Evolutionary conservation across 2,888 invertebrate genomes (phyloP).

Genomic region (Netelia melanura): DNA sequence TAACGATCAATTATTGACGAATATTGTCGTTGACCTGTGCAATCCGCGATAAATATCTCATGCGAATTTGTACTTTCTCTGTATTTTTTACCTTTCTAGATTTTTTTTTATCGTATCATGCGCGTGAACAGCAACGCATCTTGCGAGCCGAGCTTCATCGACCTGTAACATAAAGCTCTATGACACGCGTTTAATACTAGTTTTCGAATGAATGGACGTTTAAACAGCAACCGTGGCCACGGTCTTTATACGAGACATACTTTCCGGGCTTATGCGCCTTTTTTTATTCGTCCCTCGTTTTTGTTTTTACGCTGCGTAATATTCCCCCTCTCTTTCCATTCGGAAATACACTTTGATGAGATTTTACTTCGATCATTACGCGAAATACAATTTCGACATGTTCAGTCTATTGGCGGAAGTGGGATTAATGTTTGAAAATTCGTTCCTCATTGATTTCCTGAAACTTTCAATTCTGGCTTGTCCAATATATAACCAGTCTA

Average conservation of each 20-base stretch:
- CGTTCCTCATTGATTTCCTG: no score
- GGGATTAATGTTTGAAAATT: no score
- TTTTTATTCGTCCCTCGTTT: no score
- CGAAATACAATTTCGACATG: no score
- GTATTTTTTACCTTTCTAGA: conserved; percentile 22
- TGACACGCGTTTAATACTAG: conserved; percentile 57
- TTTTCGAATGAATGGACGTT: conserved; percentile 36
- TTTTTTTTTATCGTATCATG: conserved; percentile 14
- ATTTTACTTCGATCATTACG: no score
- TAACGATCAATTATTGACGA: conserved; percentile 39
- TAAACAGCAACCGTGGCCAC: neutral
- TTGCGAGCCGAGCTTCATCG: conserved; percentile 18
- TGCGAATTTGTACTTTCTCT: conserved; percentile 8
- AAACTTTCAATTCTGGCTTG: no score
- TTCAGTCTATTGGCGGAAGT: no score
- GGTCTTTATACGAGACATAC: neutral
- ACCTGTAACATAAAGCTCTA: conserved; percentile 48
- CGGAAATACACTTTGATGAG: no score
- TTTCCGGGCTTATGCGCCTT: no score
- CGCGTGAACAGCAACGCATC: neutral
- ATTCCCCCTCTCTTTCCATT: no score
- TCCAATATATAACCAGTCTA: no score
- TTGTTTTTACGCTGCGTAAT: no score
- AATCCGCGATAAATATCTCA: neutral
- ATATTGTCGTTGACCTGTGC: neutral